Evolutionary conservation across 2,888 invertebrate species (phyloP).

Genomic region (Nephrotoma flavescens): DNA sequence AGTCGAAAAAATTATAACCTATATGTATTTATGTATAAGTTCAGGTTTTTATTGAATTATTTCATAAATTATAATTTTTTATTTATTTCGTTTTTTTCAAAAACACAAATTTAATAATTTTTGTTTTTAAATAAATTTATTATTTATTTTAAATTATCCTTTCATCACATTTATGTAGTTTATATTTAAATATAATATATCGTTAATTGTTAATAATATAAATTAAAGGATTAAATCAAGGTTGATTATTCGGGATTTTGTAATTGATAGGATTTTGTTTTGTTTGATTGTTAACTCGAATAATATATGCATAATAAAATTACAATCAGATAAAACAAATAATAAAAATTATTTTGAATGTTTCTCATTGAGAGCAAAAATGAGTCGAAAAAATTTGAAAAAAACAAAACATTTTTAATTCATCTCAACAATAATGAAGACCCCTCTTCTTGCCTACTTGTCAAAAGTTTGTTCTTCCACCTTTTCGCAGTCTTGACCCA

Average conservation of each 20-base stretch:
- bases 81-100: neutral
- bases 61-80: neutral
- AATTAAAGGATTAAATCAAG: neutral
- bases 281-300: neutral
- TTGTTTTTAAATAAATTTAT: neutral
- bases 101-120: neutral
- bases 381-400: neutral
- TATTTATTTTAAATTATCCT: neutral
- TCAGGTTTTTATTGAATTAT: neutral
- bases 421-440: neutral
- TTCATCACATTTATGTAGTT: neutral
- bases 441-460: constrained; percentile 1
- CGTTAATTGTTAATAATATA: neutral
- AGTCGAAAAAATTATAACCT: neutral
- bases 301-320: neutral
- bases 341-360: neutral
- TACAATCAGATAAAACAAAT: neutral
- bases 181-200: neutral
- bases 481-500: constrained; percentile 69
- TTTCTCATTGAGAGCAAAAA: neutral
- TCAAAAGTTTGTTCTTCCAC: constrained; percentile 42
- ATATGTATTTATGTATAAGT: neutral
- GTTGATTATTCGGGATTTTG: neutral
- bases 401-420: neutral
- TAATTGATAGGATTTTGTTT: neutral